Base-by-base conservation (phyloP, 1,140 invertebrate species). In the Rhopalosiphum maidis region DNA sequence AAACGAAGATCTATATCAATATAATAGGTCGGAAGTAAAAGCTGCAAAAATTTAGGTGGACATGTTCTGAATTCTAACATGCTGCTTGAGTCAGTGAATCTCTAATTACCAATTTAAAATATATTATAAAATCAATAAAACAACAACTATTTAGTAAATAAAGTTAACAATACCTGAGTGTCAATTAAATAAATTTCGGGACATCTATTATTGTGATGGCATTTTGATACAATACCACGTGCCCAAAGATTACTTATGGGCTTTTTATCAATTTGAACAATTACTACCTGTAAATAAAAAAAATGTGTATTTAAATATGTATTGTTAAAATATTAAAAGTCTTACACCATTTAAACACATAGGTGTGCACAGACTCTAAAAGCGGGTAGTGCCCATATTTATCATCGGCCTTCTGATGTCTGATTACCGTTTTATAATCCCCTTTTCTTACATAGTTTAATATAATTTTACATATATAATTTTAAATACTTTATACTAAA, bases 141-240 rank as follows among this genome's bases (percentile, higher is more conserved):
- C 21, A 54, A 35, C 1, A 55, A 35, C 11, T 43, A 90, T 55
- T 37, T 23, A 90, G 4, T 41, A 1, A 41, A 55, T 1, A 60
- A 37, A 21, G 9, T 30, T 60, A 30, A 41, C 6, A n/a, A 23
- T 91, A 91, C 90, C 90, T 91, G 90, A n/a, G 15, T 46, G 55
- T 91, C 90, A 15, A 91, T 91, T 77, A 91, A 91, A 82, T 91
- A 91, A 77, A 91, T n/a, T 82, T 91, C 41, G 9, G 60, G 60
- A 6, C 2, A 18, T 6, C 2, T 30, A 9, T 30, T 21, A 22
- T 43, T 37, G 8, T 15, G 11, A 55, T 37, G 2, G 7, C 4
- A 43, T 25, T 77, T 91, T 77, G 90, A 77, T 46, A 91, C 77
- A n/a, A 91, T 91, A n/a, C 90, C 68, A 7, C 90, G 90, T 1